phyloP scores from a whole-genome alignment of 1,140 invertebrate genomes.

The Caerostris darwini region DNA sequence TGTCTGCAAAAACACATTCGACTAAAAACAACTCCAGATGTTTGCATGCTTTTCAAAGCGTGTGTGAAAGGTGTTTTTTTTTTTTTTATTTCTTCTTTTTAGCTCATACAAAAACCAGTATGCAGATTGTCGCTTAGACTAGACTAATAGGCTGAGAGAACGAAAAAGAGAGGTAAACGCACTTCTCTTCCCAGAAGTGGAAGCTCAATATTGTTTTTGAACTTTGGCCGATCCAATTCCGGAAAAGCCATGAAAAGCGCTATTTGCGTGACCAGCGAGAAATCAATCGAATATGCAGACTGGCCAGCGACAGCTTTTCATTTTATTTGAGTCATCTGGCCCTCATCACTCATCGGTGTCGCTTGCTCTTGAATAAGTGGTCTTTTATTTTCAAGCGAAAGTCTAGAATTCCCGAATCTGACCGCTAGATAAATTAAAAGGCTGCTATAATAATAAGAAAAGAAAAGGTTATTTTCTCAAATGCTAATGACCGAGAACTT shows the following conservation, averaged over 20 bases:
- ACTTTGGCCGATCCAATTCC: conserved; percentile 17
- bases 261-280: not conserved
- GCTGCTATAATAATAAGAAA: not conserved
- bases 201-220: conserved; percentile 31
- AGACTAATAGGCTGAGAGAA: conserved; percentile 15
- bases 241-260: not conserved
- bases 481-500: conserved; percentile 41
- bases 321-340: not conserved
- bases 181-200: conserved; percentile 26
- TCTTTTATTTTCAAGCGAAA: conserved; percentile 6
- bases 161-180: conserved; percentile 34
- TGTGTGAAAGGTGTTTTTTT: not conserved
- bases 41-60: not conserved
- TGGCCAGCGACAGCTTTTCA: not conserved
- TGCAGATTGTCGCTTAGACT: not conserved
- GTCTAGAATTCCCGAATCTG: not conserved
- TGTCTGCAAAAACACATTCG: not conserved
- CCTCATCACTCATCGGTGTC: conserved; percentile 10
- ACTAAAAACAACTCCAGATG: not conserved
- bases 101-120: not conserved
- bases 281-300: conserved; percentile 37
- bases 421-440: not conserved
- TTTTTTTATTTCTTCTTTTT: not conserved
- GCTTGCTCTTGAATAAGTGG: conserved; percentile 2
- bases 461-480: not conserved